Conservation (phyloP, 2,888 invertebrate species). For the Trisateles emortualis region DNA sequence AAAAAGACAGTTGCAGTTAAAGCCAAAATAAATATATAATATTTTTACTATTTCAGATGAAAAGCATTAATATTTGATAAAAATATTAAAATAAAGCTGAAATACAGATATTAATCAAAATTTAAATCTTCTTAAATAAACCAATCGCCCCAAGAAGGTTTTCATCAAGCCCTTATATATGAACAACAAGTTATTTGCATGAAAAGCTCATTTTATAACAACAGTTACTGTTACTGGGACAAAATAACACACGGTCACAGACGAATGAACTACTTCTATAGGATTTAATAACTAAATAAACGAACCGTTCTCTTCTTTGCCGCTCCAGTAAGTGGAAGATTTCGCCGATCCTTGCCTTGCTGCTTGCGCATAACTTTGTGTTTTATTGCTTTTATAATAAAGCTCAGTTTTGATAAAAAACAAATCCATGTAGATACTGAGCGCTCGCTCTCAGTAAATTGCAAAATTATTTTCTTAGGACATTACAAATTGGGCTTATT, state of each 20-base stretch:
- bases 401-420: constrained; percentile 29
- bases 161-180: constrained; percentile 24
- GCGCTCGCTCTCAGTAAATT: no score
- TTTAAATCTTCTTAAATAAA: constrained; percentile 14
- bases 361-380: constrained; percentile 82
- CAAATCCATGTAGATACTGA: no score
- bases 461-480: background rate
- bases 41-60: background rate
- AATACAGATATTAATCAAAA: background rate
- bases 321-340: constrained; percentile 81
- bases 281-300: constrained; percentile 55
- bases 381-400: constrained; percentile 57
- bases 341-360: constrained; percentile 83
- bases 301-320: constrained; percentile 85
- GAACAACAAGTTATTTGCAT: constrained; percentile 33
- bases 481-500: background rate
- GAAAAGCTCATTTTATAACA: constrained; percentile 51
- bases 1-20: no score
- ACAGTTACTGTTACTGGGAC: constrained; percentile 65
- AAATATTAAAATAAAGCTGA: constrained; percentile 1
- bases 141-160: constrained; percentile 40
- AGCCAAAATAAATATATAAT: background rate
- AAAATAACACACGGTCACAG: constrained; percentile 80
- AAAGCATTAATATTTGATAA: background rate
- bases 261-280: constrained; percentile 61